Evolutionary conservation across 2,888 invertebrate genomes (phyloP), one percentile per base, ranked within the genome.

Genomic region (Caenorhabditis virilis): DNA sequence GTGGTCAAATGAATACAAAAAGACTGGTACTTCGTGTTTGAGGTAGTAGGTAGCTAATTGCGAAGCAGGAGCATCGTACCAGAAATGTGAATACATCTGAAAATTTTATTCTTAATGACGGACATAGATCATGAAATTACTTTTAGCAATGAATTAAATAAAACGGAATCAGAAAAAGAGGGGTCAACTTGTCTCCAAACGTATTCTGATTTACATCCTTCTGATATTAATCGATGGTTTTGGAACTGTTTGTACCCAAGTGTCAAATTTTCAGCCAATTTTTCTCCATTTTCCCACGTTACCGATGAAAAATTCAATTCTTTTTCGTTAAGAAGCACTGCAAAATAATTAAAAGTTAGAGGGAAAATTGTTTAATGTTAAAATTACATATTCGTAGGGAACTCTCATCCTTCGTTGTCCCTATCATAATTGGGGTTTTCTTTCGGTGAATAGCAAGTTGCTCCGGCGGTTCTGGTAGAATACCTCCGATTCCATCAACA

Each of bases 31-130:
- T 42, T 74, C 60, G 35, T 74, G 71, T 45, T 76, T 72, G 11
- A 72, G 62, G 62, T 83, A 83, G 48, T 71, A 72, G 6, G 70
- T 67, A 16, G 83, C 79, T 48, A 83, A 39, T 43, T 77, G 69
- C n/a, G 83, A 72, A 30, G 79, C 77, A 7, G 83, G 83, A 16
- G 83, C 79, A 56, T 82, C 80, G 59, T 79, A 83, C 82, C 82
- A 83, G 60, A 83, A 83, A 45, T 83, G 80, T 0, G 83, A 82
- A 57, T 77, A 83, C 81, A 83, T 79, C 82, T 83, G 59, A 38
- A 80, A 51, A 1, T 11, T 6, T n/a, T 33, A n/a, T n/a, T n/a
- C n/a, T n/a, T n/a, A n/a, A n/a, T n/a, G n/a, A n/a, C n/a, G n/a
- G n/a, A n/a, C n/a, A n/a, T n/a, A n/a, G n/a, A n/a, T n/a, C n/a